phyloP scores from a whole-genome alignment of 2,888 invertebrate species.

The Acleris holmiana region DNA sequence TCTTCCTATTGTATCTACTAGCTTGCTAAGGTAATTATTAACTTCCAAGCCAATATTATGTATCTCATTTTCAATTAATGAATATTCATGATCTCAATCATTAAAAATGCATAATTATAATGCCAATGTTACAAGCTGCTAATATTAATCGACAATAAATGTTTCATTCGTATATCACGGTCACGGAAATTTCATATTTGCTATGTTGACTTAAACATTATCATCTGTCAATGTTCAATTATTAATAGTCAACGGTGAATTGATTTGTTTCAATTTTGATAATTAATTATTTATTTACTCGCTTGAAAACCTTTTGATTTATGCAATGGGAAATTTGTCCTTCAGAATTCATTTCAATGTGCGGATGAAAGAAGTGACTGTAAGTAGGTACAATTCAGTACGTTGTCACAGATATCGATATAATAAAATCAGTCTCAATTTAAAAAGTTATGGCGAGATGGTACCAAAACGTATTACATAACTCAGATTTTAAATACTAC shows the following conservation, averaged over 20 bases:
- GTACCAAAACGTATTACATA: no score
- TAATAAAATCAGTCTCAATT: no score
- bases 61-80: background rate
- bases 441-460: no score
- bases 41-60: background rate
- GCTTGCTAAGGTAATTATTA: background rate
- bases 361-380: no score
- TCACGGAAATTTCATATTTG: slow-evolving; percentile 2
- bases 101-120: slow-evolving; percentile 4
- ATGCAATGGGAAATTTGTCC: no score
- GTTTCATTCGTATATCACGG: background rate
- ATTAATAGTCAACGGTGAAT: slow-evolving; percentile 4
- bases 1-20: background rate
- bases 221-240: slow-evolving; percentile 3
- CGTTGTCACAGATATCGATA: no score
- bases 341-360: no score
- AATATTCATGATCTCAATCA: slow-evolving; percentile 1
- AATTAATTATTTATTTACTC: background rate
- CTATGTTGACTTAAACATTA: slow-evolving; percentile 7
- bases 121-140: background rate
- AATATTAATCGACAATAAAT: background rate
- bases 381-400: no score
- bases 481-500: no score
- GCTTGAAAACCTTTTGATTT: no score
- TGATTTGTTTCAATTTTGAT: slow-evolving; percentile 1